phyloP scores from a whole-genome alignment of 2,888 invertebrate genomes.

The Rhingia rostrata region DNA sequence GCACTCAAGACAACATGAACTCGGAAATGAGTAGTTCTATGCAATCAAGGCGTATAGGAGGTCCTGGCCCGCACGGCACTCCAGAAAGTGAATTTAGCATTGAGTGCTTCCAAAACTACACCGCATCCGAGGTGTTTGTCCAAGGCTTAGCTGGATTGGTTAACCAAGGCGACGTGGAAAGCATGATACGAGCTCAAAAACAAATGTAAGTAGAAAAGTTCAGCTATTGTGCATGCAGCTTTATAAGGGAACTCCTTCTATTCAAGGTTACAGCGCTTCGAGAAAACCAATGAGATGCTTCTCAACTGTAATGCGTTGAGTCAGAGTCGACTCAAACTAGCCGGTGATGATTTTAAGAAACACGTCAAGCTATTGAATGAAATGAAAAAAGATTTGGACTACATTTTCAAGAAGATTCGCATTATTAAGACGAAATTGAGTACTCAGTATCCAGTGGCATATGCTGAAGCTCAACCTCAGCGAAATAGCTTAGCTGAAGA shows the following conservation, averaged over 20 bases:
- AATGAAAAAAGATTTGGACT: conserved; percentile 97
- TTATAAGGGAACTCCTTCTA: conserved; percentile 4
- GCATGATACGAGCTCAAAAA: conserved; percentile 94
- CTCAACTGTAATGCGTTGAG: conserved; percentile 98
- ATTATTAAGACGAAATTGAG: conserved; percentile 91
- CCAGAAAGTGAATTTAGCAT: conserved; percentile 83
- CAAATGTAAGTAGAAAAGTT: conserved; percentile 88
- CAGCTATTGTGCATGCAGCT: no score
- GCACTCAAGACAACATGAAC: conserved; percentile 64
- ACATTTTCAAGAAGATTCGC: conserved; percentile 95
- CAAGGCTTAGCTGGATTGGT: conserved; percentile 96
- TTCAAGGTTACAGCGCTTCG: conserved; percentile 95
- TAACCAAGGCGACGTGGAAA: conserved; percentile 94
- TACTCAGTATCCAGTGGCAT: conserved; percentile 88
- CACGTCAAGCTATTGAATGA: conserved; percentile 93
- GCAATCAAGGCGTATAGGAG: conserved; percentile 75
- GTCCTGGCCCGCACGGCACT: conserved; percentile 75
- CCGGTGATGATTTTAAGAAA: conserved; percentile 94
- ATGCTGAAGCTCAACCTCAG: conserved; percentile 85
- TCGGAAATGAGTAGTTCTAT: conserved; percentile 77
- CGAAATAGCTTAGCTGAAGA: conserved; percentile 83
- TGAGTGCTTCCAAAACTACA: conserved; percentile 94
- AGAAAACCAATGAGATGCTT: conserved; percentile 99
- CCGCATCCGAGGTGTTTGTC: conserved; percentile 95
- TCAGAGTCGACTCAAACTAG: conserved; percentile 91